Evolutionary conservation across 1,140 invertebrate species (phyloP), one percentile per base, ranked within the genome.

Genomic region (Drosophila athabasca): DNA sequence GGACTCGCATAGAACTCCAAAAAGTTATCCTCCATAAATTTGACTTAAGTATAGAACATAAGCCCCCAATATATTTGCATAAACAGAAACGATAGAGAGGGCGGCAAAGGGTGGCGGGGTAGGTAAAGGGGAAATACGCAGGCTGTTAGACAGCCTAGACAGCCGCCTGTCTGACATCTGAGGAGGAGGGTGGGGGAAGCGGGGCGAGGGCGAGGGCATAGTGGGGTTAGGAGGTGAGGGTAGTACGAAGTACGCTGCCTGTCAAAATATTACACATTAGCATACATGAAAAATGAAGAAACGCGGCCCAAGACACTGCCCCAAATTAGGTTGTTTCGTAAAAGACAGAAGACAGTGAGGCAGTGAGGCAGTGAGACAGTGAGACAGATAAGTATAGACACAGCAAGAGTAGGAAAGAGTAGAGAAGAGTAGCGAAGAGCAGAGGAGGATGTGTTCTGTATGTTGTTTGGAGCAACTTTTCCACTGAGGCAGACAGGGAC

Each of bases 201-300:
- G 45, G 6, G 2, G 24, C 24, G n/a, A n/a, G n/a, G n/a, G n/a
- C n/a, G n/a, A n/a, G n/a, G n/a, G n/a, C 6, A 7, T 2, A 17
- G 29, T 58, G 55, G 26, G 26, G 35, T 39, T 39, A 39, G 2
- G 3, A 39, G 35, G 13, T 13, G 5, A 13, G 35, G 35, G 35
- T 39, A 39, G 13, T 13, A 9, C 5, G 13, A n/a, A 22, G 1
- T 35, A n/a, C 22, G 24, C 74, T 69, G 72, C 61, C 80, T 84
- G 80, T 83, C 76, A 84, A 83, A 83, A 84, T 83, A 84, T 73
- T 64, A 79, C 69, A 84, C 76, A 84, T 84, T 79, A 79, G 71
- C 80, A 79, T 84, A 72, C 81, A 84, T 84, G 80, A 84, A 84
- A 84, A 84, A 84, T 84, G 72, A 84, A 84, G 80, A 76, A 79